Conservation (phyloP, 2,797 vertebrate genomes). For the Ptychobarbus kaznakovi region DNA sequence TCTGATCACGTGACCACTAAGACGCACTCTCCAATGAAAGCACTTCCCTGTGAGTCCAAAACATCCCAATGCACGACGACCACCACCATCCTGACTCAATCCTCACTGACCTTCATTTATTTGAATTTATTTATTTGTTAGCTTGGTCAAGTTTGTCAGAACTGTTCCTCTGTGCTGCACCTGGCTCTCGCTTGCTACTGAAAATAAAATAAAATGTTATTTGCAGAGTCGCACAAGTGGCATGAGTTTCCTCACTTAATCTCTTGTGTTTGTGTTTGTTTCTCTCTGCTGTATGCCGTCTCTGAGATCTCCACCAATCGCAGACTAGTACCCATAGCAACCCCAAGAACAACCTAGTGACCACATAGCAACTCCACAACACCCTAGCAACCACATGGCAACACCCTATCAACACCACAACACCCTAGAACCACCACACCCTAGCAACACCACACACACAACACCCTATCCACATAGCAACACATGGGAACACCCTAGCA, state of each 20-base stretch:
- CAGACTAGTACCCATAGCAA: constrained; percentile 75
- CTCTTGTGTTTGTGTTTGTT: constrained; percentile 35
- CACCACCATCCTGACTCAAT: not conserved
- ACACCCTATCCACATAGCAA: not conserved
- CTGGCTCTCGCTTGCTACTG: not conserved
- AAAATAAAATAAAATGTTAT: not conserved
- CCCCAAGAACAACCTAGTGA: not conserved
- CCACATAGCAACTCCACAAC: not conserved
- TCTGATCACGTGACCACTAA: constrained; percentile 43
- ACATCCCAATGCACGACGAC: not conserved
- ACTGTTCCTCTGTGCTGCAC: not conserved
- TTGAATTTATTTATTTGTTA: not conserved
- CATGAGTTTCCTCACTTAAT: constrained; percentile 34
- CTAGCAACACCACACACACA: not conserved
- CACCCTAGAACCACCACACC: not conserved
- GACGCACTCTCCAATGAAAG: not conserved
- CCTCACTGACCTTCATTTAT: not conserved
- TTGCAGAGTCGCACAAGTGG: not conserved
- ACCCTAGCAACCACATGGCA: not conserved
- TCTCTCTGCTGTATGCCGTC: constrained; percentile 75
- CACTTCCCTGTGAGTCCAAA: not conserved
- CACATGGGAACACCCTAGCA: too few species aligned
- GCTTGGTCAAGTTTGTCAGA: not conserved
- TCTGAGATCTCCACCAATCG: constrained; percentile 83
- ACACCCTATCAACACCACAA: not conserved